Evolutionary conservation across 1,140 invertebrate species (phyloP).

Genomic region (Drosophila yakuba): DNA sequence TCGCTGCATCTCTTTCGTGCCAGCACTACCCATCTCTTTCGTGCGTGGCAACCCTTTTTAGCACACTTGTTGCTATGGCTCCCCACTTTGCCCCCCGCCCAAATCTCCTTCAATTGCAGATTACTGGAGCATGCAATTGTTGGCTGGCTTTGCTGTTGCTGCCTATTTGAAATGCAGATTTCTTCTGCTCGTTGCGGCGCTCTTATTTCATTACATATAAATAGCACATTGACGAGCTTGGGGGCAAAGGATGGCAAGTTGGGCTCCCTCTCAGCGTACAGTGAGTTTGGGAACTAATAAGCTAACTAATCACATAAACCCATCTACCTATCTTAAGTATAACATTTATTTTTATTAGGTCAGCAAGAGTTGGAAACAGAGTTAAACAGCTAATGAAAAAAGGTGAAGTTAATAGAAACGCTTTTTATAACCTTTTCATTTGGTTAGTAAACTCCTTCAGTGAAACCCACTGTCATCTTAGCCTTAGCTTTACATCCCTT

Average conservation of each 20-base stretch:
- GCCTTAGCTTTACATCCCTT: slow-evolving; percentile 1
- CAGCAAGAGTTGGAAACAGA: no score
- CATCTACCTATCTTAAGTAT: no score
- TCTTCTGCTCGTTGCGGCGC: slow-evolving; percentile 47
- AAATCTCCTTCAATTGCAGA: slow-evolving; percentile 34
- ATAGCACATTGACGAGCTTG: slow-evolving; percentile 45
- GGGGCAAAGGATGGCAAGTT: slow-evolving; percentile 14
- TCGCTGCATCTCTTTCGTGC: slow-evolving; percentile 3
- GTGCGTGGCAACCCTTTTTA: slow-evolving; percentile 59
- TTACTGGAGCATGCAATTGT: slow-evolving; percentile 69
- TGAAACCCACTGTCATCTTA: no score
- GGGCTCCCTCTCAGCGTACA: background rate
- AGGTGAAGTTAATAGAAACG: no score
- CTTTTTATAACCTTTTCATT: no score
- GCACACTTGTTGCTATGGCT: slow-evolving; percentile 57
- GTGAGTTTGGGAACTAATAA: background rate
- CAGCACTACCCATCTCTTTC: slow-evolving; percentile 1
- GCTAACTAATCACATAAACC: background rate
- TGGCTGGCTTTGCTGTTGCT: slow-evolving; percentile 41
- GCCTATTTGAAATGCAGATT: slow-evolving; percentile 76
- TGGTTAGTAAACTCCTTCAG: no score
- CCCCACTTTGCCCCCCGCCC: background rate
- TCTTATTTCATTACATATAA: slow-evolving; percentile 65
- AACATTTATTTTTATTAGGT: no score
- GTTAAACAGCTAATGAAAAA: no score